Evolutionary conservation across 2,888 invertebrate species (phyloP).

Genomic region (Drosophila setosimentum): DNA sequence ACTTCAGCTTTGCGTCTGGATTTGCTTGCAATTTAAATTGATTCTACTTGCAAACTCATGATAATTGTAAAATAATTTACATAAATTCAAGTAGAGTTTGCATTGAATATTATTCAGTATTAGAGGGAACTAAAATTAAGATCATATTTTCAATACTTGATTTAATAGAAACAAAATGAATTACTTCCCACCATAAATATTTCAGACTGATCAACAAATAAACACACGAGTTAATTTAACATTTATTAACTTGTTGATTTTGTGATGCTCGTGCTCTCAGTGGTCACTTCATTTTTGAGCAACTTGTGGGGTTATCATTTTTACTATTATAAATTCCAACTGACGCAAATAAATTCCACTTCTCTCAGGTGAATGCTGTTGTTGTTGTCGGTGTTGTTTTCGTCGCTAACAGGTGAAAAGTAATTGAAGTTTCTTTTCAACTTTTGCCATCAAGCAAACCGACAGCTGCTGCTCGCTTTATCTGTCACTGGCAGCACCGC

Average conservation of each 20-base stretch:
- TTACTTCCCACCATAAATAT: neutral
- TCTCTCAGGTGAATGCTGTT: conserved; percentile 30
- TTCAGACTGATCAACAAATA: neutral
- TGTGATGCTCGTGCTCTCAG: neutral
- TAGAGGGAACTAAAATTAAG: neutral
- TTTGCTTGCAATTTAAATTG: conserved; percentile 12
- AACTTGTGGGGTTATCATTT: neutral
- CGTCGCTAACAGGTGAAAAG: conserved; percentile 61
- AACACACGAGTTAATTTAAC: neutral
- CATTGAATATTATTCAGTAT: neutral
- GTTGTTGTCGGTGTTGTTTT: conserved; percentile 12
- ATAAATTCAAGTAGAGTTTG: neutral
- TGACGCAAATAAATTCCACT: neutral
- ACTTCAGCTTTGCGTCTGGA: neutral
- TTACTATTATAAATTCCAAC: neutral
- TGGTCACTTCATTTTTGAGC: conserved; percentile 1
- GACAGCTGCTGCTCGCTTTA: conserved; percentile 64
- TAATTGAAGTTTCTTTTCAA: conserved; percentile 71
- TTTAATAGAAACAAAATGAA: neutral
- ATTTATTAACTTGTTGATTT: conserved; percentile 2
- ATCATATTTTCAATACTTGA: neutral
- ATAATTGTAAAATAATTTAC: conserved; percentile 23
- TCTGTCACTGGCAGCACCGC: conserved; percentile 36
- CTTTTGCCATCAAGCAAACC: conserved; percentile 69
- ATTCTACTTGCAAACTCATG: conserved; percentile 11